These are phyloP conservation scores for Hiodon tergisus DNA, from an alignment of 2,113 vertebrate genomes.

Conservation along the genomic window DNA sequence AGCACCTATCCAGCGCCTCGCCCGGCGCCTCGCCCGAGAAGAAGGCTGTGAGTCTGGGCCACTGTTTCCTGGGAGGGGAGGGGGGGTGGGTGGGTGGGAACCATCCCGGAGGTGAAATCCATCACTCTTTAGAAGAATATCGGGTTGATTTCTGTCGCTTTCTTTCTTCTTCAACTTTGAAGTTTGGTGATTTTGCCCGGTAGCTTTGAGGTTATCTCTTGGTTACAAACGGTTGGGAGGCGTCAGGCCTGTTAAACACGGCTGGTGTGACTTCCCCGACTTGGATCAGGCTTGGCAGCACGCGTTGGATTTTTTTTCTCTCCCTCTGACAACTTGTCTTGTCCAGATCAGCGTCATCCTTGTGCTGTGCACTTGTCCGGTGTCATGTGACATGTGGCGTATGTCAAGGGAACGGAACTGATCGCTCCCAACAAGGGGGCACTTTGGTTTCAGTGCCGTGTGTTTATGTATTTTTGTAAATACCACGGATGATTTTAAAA, in stretches of 20 bases:
- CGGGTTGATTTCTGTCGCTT: too few relatives aligned
- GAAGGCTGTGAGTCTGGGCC: conserved; percentile 60
- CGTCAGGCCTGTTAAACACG: not conserved
- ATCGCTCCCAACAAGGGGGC: not conserved
- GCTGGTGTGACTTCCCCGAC: not conserved
- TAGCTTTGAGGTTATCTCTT: not conserved
- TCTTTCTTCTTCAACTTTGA: not conserved
- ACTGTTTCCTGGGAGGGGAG: not conserved
- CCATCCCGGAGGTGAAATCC: not conserved
- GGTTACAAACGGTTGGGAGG: not conserved
- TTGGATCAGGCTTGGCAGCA: too few relatives aligned
- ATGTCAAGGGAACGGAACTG: not conserved
- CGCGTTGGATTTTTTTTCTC: not conserved
- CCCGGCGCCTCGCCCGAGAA: conserved; percentile 78
- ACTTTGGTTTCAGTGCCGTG: not conserved
- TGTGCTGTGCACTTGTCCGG: not conserved
- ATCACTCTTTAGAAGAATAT: not conserved
- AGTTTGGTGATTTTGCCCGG: not conserved
- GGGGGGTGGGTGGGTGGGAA: not conserved
- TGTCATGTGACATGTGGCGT: not conserved
- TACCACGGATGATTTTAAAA: conserved; percentile 1
- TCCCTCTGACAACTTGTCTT: not conserved
- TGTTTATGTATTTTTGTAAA: not conserved
- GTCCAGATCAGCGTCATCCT: too few relatives aligned
- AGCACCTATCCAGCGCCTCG: conserved; percentile 76